These are phyloP conservation scores for Eulithis testata DNA, from an alignment of 2,888 invertebrate species.

Conservation along the genomic window DNA sequence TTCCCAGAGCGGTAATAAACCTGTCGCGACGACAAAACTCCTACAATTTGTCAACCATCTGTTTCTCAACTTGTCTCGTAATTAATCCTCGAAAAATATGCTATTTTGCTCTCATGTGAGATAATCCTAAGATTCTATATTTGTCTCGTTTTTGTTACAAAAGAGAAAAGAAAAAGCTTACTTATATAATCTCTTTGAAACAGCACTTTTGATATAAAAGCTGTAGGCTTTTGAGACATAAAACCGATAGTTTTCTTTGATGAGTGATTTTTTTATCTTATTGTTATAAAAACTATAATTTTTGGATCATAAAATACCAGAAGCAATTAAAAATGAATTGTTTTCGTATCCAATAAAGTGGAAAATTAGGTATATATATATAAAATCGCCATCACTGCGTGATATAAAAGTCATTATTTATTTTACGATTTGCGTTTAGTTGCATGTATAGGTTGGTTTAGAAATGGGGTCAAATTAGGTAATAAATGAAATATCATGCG, in stretches of 20 bases:
- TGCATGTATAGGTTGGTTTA: slow-evolving; percentile 30
- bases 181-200: slow-evolving; percentile 1
- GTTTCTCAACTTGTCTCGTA: slow-evolving; percentile 54
- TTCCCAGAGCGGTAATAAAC: slow-evolving; percentile 54
- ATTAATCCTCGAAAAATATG: slow-evolving; percentile 44
- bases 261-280: not conserved
- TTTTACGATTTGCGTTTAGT: slow-evolving; percentile 31
- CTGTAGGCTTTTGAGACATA: not conserved
- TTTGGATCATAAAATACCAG: slow-evolving; percentile 18
- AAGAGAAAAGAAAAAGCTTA: not conserved
- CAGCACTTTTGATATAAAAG: slow-evolving; percentile 3
- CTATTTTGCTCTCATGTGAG: slow-evolving; percentile 15
- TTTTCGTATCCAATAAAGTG: slow-evolving; percentile 29
- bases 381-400: slow-evolving; percentile 25
- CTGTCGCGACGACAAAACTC: slow-evolving; percentile 57
- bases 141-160: slow-evolving; percentile 4
- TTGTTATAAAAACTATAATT: slow-evolving; percentile 3
- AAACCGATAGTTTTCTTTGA: not conserved
- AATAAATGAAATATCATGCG: slow-evolving; percentile 31
- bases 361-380: slow-evolving; percentile 23
- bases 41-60: slow-evolving; percentile 62
- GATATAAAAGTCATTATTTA: slow-evolving; percentile 29
- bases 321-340: slow-evolving; percentile 29
- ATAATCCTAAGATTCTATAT: slow-evolving; percentile 13
- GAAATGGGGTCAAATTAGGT: slow-evolving; percentile 36